Evolutionary conservation across 2,797 vertebrate species (phyloP).

Genomic region (Argya squamiceps): DNA sequence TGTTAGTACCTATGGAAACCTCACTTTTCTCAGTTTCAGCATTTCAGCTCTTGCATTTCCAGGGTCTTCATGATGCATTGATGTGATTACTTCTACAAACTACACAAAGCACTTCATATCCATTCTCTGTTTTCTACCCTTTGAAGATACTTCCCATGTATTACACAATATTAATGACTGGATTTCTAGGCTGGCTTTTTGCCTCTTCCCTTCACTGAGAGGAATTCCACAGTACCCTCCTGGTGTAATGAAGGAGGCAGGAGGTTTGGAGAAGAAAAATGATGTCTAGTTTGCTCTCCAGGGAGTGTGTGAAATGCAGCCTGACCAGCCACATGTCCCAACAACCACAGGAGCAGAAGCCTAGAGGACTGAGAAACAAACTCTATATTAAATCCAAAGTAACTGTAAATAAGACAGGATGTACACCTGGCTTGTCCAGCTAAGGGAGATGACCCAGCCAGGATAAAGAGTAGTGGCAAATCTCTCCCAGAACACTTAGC

Average conservation of each 20-base stretch:
- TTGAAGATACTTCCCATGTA: neutral
- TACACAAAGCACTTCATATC: neutral
- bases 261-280: neutral
- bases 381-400: neutral
- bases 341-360: neutral
- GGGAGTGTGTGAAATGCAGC: neutral
- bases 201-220: accelerated
- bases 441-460: neutral
- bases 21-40: neutral
- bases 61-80: accelerated
- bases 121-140: neutral
- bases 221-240: neutral
- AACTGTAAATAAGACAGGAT: neutral
- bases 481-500: neutral
- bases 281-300: neutral
- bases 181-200: neutral
- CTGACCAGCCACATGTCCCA: neutral
- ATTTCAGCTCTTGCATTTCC: neutral
- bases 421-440: neutral
- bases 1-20: neutral
- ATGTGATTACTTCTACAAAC: neutral
- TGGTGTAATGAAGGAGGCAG: neutral
- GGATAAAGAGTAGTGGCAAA: neutral
- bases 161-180: accelerated
- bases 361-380: neutral